Evolutionary conservation across 2,113 vertebrate genomes (phyloP).

Genomic region (Pseudonaja textilis): DNA sequence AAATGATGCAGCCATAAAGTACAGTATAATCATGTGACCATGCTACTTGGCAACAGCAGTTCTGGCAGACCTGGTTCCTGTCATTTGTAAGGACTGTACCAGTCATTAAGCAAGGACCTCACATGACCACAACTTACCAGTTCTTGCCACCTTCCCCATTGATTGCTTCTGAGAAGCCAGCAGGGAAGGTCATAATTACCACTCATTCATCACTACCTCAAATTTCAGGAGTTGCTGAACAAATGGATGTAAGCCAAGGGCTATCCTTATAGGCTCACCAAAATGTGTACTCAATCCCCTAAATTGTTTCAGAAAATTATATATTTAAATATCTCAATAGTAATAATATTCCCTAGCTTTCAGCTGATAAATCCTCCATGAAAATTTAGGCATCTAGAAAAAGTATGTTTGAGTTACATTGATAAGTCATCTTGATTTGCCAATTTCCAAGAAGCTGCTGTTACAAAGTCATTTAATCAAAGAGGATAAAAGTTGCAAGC

Average conservation of each 20-base stretch:
- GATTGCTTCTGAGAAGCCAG: neutral
- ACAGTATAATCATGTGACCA: neutral
- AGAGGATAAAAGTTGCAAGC: conserved; percentile 31
- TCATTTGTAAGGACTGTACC: neutral
- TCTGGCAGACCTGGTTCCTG: neutral
- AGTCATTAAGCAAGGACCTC: neutral
- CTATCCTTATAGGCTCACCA: neutral
- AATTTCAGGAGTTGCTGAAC: neutral
- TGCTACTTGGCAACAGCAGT: neutral
- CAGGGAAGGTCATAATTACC: neutral
- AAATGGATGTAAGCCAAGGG: neutral
- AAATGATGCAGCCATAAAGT: neutral
- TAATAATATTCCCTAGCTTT: neutral
- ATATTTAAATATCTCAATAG: neutral
- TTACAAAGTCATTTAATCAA: conserved; percentile 37
- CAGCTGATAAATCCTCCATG: neutral
- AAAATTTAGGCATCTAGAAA: neutral
- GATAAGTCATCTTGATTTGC: neutral
- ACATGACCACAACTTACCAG: neutral
- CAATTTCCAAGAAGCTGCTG: neutral
- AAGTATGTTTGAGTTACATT: neutral
- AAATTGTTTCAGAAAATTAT: neutral
- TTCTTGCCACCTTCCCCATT: neutral
- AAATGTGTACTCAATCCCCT: neutral
- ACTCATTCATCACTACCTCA: neutral